phyloP scores from a whole-genome alignment of 2,113 vertebrate genomes.

The Heterocephalus glaber region DNA sequence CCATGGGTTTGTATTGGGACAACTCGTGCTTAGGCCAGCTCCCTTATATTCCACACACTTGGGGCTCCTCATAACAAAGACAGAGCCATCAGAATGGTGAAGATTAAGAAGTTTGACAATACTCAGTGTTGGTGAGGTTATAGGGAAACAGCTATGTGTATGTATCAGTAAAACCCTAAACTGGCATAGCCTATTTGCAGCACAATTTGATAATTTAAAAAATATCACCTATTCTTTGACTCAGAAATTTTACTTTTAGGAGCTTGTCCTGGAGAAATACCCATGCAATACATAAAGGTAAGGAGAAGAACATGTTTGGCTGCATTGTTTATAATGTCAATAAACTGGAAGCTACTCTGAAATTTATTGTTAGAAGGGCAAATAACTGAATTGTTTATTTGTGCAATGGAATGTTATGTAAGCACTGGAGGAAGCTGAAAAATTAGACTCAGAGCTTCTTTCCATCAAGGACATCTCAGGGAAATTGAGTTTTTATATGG shows the following conservation, averaged over 20 bases:
- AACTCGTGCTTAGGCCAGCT: neutral
- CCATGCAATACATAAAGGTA: neutral
- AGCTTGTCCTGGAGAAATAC: neutral
- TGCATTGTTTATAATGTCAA: neutral
- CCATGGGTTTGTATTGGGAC: neutral
- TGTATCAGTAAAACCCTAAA: neutral
- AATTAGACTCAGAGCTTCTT: neutral
- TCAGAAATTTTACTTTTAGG: neutral
- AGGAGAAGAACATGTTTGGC: neutral
- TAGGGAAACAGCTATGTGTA: neutral
- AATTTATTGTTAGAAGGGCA: neutral
- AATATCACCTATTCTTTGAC: neutral
- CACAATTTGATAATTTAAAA: neutral
- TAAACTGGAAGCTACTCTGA: neutral
- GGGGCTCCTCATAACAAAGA: too few species aligned
- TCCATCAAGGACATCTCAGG: neutral
- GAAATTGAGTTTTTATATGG: neutral
- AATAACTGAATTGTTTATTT: neutral
- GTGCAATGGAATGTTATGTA: neutral
- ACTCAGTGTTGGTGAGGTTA: constrained; percentile 51
- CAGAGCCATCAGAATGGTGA: neutral
- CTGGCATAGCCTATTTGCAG: neutral
- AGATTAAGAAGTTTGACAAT: neutral
- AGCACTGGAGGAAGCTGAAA: neutral
- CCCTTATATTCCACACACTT: neutral